Percentiles rank a stretch among this genome's conserved stretches.
Conservation (phyloP, 2,113 vertebrate species). For the Paraplagusia blochii region DNA sequence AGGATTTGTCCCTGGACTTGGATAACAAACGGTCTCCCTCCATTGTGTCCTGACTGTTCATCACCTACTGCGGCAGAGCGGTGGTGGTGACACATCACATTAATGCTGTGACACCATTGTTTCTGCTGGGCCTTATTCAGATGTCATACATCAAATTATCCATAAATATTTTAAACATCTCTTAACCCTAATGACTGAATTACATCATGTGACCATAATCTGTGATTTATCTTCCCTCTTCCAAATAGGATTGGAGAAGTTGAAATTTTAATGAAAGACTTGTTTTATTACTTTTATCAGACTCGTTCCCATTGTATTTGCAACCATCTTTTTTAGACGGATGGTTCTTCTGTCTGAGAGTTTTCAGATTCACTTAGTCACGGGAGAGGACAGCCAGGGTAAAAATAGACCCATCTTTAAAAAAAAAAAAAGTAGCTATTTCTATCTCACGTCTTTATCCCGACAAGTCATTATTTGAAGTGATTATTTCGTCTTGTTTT, state of each 20-base stretch:
- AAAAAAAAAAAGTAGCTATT: slow-evolving; percentile 43
- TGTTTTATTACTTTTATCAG: slow-evolving; percentile 1
- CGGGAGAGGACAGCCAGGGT: slow-evolving; percentile 38
- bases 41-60: slow-evolving; percentile 22
- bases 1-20: slow-evolving; percentile 22
- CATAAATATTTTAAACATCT: slow-evolving; percentile 29
- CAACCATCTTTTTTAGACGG: slow-evolving; percentile 32
- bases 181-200: background rate
- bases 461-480: slow-evolving; percentile 62
- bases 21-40: slow-evolving; percentile 27
- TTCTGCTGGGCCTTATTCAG: slow-evolving; percentile 13
- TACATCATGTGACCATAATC: slow-evolving; percentile 4
- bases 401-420: slow-evolving; percentile 54
- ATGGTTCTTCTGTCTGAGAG: slow-evolving; percentile 31
- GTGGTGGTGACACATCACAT: slow-evolving; percentile 57
- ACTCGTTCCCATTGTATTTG: slow-evolving; percentile 2
- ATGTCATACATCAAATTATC: slow-evolving; percentile 17
- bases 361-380: slow-evolving; percentile 62
- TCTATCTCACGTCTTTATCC: slow-evolving; percentile 49
- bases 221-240: background rate
- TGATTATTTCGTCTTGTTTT: slow-evolving; percentile 51
- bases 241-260: slow-evolving; percentile 3
- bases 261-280: slow-evolving; percentile 8
- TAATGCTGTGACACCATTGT: slow-evolving; percentile 53
- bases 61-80: slow-evolving; percentile 4